Percentiles rank a stretch among this genome's conserved stretches.
These are phyloP conservation scores for Carassius auratus DNA, from an alignment of 2,113 vertebrate genomes.

Conservation along the genomic window DNA sequence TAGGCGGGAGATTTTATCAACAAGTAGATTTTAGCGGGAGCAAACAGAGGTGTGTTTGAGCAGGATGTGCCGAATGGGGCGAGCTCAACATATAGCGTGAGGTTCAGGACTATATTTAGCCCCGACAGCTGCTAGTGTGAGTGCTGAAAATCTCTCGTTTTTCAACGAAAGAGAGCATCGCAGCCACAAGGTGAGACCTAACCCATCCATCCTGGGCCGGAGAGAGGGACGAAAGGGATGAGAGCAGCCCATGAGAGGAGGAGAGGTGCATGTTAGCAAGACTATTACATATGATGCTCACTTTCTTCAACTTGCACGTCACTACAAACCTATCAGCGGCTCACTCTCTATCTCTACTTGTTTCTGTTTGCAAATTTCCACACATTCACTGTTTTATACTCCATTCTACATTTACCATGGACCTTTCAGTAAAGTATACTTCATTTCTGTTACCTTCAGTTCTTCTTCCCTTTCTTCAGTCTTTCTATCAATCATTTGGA, in stretches of 20 bases:
- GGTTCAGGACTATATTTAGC: conserved; percentile 23
- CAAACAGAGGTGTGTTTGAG: conserved; percentile 20
- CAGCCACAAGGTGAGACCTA: conserved; percentile 40
- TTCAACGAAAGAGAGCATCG: conserved; percentile 8
- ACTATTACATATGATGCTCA: conserved; percentile 8
- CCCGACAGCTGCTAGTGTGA: conserved; percentile 22
- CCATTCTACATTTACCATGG: background rate
- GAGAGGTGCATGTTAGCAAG: conserved; percentile 28
- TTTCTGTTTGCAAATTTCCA: background rate
- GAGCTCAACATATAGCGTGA: too few relatives aligned
- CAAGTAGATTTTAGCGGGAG: conserved; percentile 22
- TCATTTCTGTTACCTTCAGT: background rate
- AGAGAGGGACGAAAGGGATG: background rate
- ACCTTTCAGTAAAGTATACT: background rate
- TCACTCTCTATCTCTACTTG: conserved; percentile 3
- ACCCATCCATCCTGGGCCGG: background rate
- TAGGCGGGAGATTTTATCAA: conserved; percentile 26
- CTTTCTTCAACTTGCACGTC: conserved; percentile 30
- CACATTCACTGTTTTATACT: background rate
- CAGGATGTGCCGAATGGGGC: background rate
- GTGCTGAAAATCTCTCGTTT: background rate
- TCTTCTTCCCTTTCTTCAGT: background rate
- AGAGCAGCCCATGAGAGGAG: conserved; percentile 4
- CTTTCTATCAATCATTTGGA: too few relatives aligned
- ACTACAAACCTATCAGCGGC: conserved; percentile 41